phyloP scores from a whole-genome alignment of 2,888 invertebrate species.

The Eremobia ochroleuca region DNA sequence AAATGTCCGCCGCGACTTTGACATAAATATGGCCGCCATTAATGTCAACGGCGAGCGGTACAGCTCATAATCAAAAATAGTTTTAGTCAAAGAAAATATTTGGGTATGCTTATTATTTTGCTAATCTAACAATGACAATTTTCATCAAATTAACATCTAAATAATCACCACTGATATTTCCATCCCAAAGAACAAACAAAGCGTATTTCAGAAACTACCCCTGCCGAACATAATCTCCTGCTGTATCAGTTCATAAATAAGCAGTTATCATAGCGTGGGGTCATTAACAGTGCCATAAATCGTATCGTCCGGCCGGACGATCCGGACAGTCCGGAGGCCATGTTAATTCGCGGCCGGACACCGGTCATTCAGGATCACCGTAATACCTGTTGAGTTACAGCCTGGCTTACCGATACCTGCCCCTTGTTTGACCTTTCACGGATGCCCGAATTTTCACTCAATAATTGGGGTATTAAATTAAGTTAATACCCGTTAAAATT shows the following conservation, averaged over 20 bases:
- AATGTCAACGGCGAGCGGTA: background rate
- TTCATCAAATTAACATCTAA: slow-evolving; percentile 23
- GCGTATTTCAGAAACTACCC: slow-evolving; percentile 35
- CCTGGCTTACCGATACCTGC: slow-evolving; percentile 77
- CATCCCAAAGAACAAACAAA: slow-evolving; percentile 17
- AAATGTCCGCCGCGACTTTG: background rate
- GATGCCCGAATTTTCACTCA: slow-evolving; percentile 60
- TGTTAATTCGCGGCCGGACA: slow-evolving; percentile 83
- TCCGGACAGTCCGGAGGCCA: slow-evolving; percentile 70
- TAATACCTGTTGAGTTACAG: slow-evolving; percentile 90
- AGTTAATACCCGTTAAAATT: slow-evolving; percentile 48
- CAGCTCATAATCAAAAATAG: background rate
- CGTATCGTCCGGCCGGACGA: slow-evolving; percentile 67
- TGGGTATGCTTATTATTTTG: background rate
- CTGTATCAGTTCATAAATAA: slow-evolving; percentile 69
- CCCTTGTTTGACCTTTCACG: slow-evolving; percentile 72
- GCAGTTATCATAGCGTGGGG: slow-evolving; percentile 69
- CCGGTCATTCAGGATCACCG: slow-evolving; percentile 85
- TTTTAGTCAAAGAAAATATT: background rate
- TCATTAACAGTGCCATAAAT: slow-evolving; percentile 81
- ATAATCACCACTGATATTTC: slow-evolving; percentile 7
- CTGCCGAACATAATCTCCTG: slow-evolving; percentile 41
- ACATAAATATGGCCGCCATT: background rate
- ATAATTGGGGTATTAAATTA: slow-evolving; percentile 63
- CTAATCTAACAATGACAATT: background rate